These are phyloP conservation scores for Chromis chromis DNA, from an alignment of 2,797 vertebrate species.

Conservation along the genomic window DNA sequence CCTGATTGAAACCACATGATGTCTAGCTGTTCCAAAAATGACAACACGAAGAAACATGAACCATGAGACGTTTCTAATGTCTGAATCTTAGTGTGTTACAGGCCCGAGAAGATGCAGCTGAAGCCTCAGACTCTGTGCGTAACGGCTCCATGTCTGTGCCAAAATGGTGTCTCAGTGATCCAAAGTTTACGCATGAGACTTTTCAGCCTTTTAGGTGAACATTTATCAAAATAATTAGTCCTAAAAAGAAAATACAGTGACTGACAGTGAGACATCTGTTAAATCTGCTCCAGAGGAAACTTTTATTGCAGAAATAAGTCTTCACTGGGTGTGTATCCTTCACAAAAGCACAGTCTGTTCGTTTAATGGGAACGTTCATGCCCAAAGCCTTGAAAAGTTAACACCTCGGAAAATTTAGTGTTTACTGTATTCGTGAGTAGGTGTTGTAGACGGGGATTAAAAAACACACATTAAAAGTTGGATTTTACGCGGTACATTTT, in stretches of 20 bases:
- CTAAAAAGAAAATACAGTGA: no score
- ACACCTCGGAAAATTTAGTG: conserved; percentile 42
- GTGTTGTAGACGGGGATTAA: conserved; percentile 2
- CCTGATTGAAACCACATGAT: conserved; percentile 42
- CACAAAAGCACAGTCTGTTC: neutral
- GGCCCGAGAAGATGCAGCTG: neutral
- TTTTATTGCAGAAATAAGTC: no score
- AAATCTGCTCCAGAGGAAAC: no score
- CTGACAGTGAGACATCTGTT: no score
- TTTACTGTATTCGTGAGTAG: conserved; percentile 10
- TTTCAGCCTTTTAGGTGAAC: neutral
- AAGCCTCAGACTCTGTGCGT: no score
- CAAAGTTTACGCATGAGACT: neutral
- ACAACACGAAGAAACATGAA: conserved; percentile 12
- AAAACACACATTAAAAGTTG: neutral
- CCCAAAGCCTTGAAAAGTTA: conserved; percentile 46
- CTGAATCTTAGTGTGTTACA: neutral
- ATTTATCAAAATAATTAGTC: neutral
- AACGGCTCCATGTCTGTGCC: neutral
- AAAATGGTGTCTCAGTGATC: neutral
- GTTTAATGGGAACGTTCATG: conserved; percentile 35
- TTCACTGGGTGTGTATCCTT: neutral
- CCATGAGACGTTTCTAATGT: neutral
- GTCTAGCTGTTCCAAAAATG: conserved; percentile 16
- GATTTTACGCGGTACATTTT: neutral